Base-by-base conservation (phyloP, 2,113 vertebrate species). In the Donacobius atricapilla region DNA sequence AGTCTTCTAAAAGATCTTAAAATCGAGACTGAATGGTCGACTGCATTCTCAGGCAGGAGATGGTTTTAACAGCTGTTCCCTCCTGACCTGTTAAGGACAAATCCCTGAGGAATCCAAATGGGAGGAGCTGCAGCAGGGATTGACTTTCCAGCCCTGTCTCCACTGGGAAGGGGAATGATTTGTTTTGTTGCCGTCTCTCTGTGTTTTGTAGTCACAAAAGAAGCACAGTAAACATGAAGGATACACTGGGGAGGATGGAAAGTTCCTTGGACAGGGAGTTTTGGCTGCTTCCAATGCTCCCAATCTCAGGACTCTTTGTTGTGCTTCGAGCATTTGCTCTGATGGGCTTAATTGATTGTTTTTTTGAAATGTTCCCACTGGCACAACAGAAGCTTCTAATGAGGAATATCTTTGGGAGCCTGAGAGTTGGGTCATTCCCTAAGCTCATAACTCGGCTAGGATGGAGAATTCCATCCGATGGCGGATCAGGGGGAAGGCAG, bases 21-120 rank as follows among this genome's bases (percentile, higher is more conserved):
- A 64, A 64, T 47, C 0, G 14, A 57, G 44, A 20, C 39, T 63
- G 15, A 17, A 4, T 23, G 40, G 17, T 13, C 0, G 0, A 30
- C 35, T 84, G 73, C 42, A 5, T 66, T 45, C 22, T 35, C 51
- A 63, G 60, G 53, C 7, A 10, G 42, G 40, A 10, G 31, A 7
- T 18, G 45, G 40, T 28, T n/a, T 35, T 44, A 51, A 35, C 51
- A 42, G 17, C 25, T 13, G 14, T 7, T 93, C 64, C 69, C 61
- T 9, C 22, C 15, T 64, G 54, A 27, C 25, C 3, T 1, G 27
- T 31, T 35, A 25, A 2, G 9, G 45, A 31, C 10, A 5, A 27
- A 42, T 33, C 35, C 66, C 64, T 16, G 48, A 4, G 58, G 77
- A 65, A 45, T 5, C 25, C 72, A 45, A 21, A 20, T 0, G 3